phyloP scores from a whole-genome alignment of 2,797 vertebrate species.

The Sebastes oblongus region DNA sequence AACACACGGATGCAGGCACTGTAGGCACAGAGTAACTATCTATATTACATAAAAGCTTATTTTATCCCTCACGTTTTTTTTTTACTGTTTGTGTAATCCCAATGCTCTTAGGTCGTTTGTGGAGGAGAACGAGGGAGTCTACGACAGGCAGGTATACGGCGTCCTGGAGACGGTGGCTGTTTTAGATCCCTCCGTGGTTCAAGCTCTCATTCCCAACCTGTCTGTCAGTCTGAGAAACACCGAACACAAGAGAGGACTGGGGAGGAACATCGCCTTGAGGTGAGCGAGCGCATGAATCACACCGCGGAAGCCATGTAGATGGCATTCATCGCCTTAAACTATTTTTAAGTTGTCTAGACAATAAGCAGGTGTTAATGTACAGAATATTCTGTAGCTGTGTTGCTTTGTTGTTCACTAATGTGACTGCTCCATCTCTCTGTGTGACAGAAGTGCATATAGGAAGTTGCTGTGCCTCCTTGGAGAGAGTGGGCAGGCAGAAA shows the following conservation, averaged over 20 bases:
- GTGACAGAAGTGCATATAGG: conserved; percentile 88
- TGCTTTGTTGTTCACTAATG: conserved; percentile 1
- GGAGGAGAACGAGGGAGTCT: conserved; percentile 87
- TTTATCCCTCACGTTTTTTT: not conserved
- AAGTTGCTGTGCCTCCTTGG: conserved; percentile 89
- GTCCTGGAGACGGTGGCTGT: conserved; percentile 87
- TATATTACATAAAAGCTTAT: not conserved
- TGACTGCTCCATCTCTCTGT: conserved; percentile 35
- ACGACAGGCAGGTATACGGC: conserved; percentile 88
- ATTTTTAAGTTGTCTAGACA: conserved; percentile 65
- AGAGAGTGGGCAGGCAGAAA: conserved; percentile 89
- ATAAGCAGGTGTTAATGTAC: not conserved
- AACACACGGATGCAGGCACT: not conserved
- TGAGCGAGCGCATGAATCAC: conserved; percentile 68
- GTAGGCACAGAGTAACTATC: not conserved
- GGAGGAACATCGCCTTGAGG: conserved; percentile 90
- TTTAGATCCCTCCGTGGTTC: conserved; percentile 83
- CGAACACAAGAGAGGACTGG: conserved; percentile 92
- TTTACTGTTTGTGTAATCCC: conserved; percentile 8
- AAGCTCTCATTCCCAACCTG: conserved; percentile 86
- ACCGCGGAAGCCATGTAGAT: conserved; percentile 10
- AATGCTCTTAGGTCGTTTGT: conserved; percentile 86
- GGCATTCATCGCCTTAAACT: conserved; percentile 29
- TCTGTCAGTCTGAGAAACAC: conserved; percentile 87
- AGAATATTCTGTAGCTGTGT: not conserved